These are phyloP conservation scores for Cephalopterus ornatus DNA, from an alignment of 2,113 vertebrate species.

Conservation along the genomic window DNA sequence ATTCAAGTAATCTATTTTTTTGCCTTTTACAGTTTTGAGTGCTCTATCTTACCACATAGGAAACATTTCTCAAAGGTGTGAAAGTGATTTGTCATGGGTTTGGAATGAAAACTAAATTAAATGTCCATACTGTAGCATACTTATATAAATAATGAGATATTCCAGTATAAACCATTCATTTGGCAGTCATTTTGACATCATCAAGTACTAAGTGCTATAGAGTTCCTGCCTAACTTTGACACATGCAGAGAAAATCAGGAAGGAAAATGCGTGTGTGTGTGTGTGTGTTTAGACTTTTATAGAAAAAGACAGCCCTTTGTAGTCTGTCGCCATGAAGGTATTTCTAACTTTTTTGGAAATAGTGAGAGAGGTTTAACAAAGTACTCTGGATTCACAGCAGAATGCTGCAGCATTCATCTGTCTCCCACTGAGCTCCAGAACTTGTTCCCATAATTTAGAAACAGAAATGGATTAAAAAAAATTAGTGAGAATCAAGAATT, in stretches of 20 bases:
- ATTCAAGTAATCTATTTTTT: constrained; percentile 65
- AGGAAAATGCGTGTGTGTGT: background rate
- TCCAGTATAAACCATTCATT: constrained; percentile 74
- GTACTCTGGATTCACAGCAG: background rate
- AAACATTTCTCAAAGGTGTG: constrained; percentile 77
- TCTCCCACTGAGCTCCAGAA: background rate
- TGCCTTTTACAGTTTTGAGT: constrained; percentile 63
- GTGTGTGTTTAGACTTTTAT: background rate
- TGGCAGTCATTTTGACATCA: constrained; percentile 65
- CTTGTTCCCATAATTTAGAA: constrained; percentile 24
- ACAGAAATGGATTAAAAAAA: constrained; percentile 13
- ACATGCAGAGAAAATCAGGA: background rate
- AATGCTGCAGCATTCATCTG: background rate
- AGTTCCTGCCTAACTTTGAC: constrained; percentile 28
- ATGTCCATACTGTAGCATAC: constrained; percentile 56
- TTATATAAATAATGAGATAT: constrained; percentile 73
- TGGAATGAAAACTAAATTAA: constrained; percentile 79
- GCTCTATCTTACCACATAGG: constrained; percentile 67
- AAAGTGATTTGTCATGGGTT: constrained; percentile 72
- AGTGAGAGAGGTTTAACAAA: constrained; percentile 18
- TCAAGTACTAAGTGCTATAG: constrained; percentile 36
- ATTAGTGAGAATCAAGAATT: background rate
- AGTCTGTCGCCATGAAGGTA: background rate
- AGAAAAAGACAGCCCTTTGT: background rate
- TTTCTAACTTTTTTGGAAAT: constrained; percentile 25